A percentile compares a stretch with the other conserved stretches of the same genome.
Evolutionary conservation across 2,888 invertebrate species (phyloP).

Genomic region (Hypomecis atomaria): DNA sequence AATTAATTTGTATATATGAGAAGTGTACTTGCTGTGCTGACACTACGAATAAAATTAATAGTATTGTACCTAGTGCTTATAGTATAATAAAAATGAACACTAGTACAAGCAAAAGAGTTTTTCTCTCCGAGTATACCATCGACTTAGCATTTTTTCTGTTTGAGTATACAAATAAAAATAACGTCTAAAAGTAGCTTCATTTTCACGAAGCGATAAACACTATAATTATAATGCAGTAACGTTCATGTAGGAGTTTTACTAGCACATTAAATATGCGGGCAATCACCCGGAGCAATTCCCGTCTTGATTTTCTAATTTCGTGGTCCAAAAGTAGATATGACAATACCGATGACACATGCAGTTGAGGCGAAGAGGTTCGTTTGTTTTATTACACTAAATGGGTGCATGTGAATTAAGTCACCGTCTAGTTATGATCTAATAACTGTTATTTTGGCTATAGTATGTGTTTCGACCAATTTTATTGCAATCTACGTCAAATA

Average conservation of each 20-base stretch:
- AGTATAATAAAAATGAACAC: too few relatives aligned
- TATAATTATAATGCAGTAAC: conserved; percentile 18
- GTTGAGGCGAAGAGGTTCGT: conserved; percentile 21
- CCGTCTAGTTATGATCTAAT: conserved; percentile 1
- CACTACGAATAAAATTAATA: too few relatives aligned
- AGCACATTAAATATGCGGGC: conserved; percentile 51
- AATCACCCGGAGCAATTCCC: conserved; percentile 53
- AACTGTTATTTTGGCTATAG: too few relatives aligned
- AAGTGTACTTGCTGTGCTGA: too few relatives aligned
- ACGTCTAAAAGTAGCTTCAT: too few relatives aligned
- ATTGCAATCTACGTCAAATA: too few relatives aligned
- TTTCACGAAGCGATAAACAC: conserved; percentile 26
- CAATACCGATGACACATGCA: conserved; percentile 28
- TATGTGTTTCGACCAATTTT: too few relatives aligned
- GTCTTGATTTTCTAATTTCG: conserved; percentile 43
- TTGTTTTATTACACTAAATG: conserved; percentile 21
- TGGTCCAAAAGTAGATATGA: conserved; percentile 41
- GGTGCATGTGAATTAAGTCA: conserved; percentile 12
- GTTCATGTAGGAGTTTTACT: conserved; percentile 27
- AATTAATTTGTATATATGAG: too few relatives aligned
- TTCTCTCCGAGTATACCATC: too few relatives aligned
- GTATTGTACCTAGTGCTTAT: too few relatives aligned
- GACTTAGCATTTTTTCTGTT: too few relatives aligned
- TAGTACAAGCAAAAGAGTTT: too few relatives aligned
- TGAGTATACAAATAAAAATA: background rate